Base-by-base conservation (phyloP, 2,888 invertebrate genomes). In the Galerucella pusilla region DNA sequence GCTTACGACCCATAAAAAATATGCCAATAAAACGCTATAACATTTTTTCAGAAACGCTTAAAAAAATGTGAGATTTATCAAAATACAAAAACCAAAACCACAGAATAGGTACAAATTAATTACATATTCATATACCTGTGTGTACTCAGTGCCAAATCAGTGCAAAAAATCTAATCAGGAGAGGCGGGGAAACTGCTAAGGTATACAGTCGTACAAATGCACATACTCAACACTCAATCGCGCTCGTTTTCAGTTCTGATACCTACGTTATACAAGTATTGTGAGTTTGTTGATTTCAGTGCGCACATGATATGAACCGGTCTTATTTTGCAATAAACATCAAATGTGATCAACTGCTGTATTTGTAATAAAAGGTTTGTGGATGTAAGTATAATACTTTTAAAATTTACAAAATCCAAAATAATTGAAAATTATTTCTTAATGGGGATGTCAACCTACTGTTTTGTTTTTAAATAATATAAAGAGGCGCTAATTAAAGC, bases 261-360 rank as follows among this genome's bases (percentile, higher is more conserved):
- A 64, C 73, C 65, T 76, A 73, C 71, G 74, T 63, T 73, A 72
- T 63, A 49, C 71, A 66, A 76, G 73, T 76, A 75, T 71, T 73
- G 70, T 67, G 72, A 71, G 72, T 76, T 74, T 78, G 74, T 68
- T 57, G 75, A 75, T 78, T 72, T 72, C 68, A 74, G 76, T 75
- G 74, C 74, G 74, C 75, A 66, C 71, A 63, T 78, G 75, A 75
- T 64, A 66, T 75, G 73, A 77, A 75, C 75, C 75, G 78, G 75
- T 75, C 75, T 73, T 66, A 76, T 78, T 75, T 77, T 77, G 76
- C 74, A 78, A 78, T 67, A 78, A 77, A 76, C 63, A 69, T 76
- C 73, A 73, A 59, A 74, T 75, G 75, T 75, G 74, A 71, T 71
- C 72, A 65, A 70, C 46, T 68, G 59, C 66, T 71, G 71, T 75